Evolutionary conservation across 2,113 vertebrate genomes (phyloP), one percentile per base, ranked within the genome.

Genomic region (Cyanoliseus patagonus): DNA sequence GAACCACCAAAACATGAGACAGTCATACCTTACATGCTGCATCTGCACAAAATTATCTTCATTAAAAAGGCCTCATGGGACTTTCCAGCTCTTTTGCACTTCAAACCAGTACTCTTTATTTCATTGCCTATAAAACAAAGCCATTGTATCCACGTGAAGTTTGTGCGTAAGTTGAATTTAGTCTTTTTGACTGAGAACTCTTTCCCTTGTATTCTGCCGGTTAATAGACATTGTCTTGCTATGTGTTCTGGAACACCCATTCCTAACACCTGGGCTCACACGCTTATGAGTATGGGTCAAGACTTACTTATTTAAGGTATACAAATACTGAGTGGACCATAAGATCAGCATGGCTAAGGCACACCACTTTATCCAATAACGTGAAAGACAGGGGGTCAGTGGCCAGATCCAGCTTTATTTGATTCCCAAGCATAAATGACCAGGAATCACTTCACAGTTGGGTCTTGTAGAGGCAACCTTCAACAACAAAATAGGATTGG

Each of bases 391-490:
- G 13, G 5, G 10, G 3, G 41, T 55, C 37, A 18, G 11, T 69
- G 42, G 17, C 30, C 6, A 20, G n/a, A 30, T 19, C 6, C n/a
- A 63, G 27, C 22, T 76, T 70, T 31, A 61, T 10, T 68, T n/a
- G 19, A 61, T 75, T 83, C 9, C 19, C 27, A 79, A 90, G 17
- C 19, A 31, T 42, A 74, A 79, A 64, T 44, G 25, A 44, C 16
- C 10, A 53, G 7, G 9, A 83, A 46, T 37, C 13, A 25, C 5
- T 83, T 64, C 31, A 52, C 13, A 27, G 14, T 3, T n/a, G n/a
- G 7, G 9, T 37, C 17, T 63, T 0, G 0, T 10, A 57, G 53
- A 41, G 37, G 23, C 10, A 69, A 30, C 2, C 31, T 64, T 73
- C n/a, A 52, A 17, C 37, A 78, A 20, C 23, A 37, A 30, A 30